Evolutionary conservation across 2,113 vertebrate species (phyloP), one percentile per base, ranked within the genome.

Genomic region (Paracanthobrama guichenoti): DNA sequence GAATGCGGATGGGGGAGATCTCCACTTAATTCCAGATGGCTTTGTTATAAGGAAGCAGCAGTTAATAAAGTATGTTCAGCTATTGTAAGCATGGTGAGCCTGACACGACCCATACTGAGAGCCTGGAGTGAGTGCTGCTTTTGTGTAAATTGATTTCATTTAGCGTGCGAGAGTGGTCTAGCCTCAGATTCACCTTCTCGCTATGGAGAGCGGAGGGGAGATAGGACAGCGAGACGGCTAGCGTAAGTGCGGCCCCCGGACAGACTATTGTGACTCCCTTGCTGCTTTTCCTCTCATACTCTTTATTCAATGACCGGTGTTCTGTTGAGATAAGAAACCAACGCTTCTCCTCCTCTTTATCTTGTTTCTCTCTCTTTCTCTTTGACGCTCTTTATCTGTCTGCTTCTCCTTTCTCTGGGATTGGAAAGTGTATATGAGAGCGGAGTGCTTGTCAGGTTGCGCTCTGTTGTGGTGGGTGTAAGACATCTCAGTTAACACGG

Each of bases 61-160:
- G 26, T 72, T 62, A 81, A 82, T 90, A 69, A 79, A 87, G 82
- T 69, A 57, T 72, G 46, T 42, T 83, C 53, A 60, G 53, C 53
- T 14, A 82, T 85, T 82, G 80, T 83, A 24, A 31, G 48, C 22
- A 55, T 2, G 26, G 26, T 74, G 42, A 67, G 46, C 57, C 50
- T 50, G 55, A 83, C 82, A 84, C 22, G 31, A 35, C 66, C 60
- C 62, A 35, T 67, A 39, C 80, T 73, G 76, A 59, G n/a, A 53
- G 12, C 22, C 28, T 4, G 16, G 67, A 77, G 31, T 79, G 76
- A 35, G 77, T 75, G 24, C 53, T 28, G 71, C 67, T 82, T 78
- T 77, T 85, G 79, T 86, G 76, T 24, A 62, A 87, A 86, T 84
- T 85, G 26, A 89, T 88, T 88, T 85, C 44, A 87, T 81, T 86